Percentiles rank a stretch among this genome's conserved stretches.
These are phyloP conservation scores for Athrips mouffetella DNA, from an alignment of 2,888 invertebrate species.

Conservation along the genomic window DNA sequence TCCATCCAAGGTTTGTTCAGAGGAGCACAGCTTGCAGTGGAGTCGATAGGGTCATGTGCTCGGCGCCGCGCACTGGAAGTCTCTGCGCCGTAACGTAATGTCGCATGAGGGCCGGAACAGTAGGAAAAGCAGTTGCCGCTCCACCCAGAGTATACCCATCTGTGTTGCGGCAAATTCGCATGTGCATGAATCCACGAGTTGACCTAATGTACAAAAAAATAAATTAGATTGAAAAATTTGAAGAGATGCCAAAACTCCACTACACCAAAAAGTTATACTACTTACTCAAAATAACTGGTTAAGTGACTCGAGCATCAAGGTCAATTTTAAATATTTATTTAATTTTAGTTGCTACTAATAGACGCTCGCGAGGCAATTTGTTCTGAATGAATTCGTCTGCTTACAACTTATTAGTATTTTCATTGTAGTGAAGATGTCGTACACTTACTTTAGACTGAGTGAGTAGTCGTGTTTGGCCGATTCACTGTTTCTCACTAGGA, in stretches of 20 bases:
- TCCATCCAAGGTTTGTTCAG: conserved; percentile 49
- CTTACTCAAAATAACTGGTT: neutral
- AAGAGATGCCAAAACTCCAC: neutral
- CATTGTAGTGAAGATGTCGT: too few relatives aligned
- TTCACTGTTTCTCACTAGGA: conserved; percentile 95
- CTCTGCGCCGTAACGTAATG: conserved; percentile 93
- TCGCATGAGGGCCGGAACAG: conserved; percentile 96
- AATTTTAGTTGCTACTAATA: neutral
- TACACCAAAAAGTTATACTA: neutral
- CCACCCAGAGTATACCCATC: conserved; percentile 94
- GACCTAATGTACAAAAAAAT: conserved; percentile 80
- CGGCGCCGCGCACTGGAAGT: conserved; percentile 95
- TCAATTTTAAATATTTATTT: conserved; percentile 10
- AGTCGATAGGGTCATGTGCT: conserved; percentile 96
- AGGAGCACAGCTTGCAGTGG: conserved; percentile 92
- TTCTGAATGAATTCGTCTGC: too few relatives aligned
- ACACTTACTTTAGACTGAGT: conserved; percentile 93
- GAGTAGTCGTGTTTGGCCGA: conserved; percentile 96
- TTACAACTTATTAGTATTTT: too few relatives aligned
- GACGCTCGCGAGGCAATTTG: too few relatives aligned
- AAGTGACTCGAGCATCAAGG: conserved; percentile 6
- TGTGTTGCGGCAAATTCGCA: conserved; percentile 91
- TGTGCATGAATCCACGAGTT: conserved; percentile 97
- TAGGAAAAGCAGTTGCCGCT: conserved; percentile 94
- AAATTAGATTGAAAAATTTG: neutral